Percentiles rank a stretch among this genome's conserved stretches.
These are phyloP conservation scores for Megamerina dolium DNA, from an alignment of 2,888 invertebrate genomes.

Conservation along the genomic window DNA sequence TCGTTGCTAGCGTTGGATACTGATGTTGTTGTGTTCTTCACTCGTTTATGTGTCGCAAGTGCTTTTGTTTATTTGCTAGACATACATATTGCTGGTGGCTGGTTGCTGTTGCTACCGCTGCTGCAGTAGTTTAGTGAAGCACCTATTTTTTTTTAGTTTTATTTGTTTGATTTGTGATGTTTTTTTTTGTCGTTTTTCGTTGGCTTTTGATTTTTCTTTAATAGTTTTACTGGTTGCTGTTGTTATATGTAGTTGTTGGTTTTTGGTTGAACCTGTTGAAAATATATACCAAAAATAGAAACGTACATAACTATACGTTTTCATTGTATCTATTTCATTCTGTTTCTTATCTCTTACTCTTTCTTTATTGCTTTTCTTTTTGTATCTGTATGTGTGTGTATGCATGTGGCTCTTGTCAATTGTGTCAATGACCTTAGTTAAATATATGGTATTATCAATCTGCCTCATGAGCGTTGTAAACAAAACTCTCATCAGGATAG, in stretches of 20 bases:
- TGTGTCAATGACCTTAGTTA: constrained; percentile 6
- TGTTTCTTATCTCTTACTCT: not conserved
- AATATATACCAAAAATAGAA: constrained; percentile 6
- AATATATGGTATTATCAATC: too few relatives aligned
- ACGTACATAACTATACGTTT: not conserved
- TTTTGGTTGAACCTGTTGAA: constrained; percentile 14
- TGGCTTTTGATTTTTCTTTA: not conserved
- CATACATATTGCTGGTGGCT: not conserved
- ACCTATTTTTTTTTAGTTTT: not conserved
- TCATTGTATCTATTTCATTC: not conserved
- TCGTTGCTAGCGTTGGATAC: not conserved
- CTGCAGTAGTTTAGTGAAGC: too few relatives aligned
- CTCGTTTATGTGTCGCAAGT: not conserved
- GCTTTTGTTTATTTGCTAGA: not conserved
- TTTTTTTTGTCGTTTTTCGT: not conserved
- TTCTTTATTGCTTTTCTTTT: too few relatives aligned
- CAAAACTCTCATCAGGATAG: not conserved
- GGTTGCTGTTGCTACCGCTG: too few relatives aligned
- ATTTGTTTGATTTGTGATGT: not conserved
- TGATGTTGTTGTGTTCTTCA: not conserved
- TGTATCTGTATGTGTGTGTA: too few relatives aligned
- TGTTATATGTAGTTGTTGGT: constrained; percentile 8
- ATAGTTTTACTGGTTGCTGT: constrained; percentile 3
- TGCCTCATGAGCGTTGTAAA: too few relatives aligned
- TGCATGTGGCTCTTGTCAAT: not conserved